Conservation (phyloP, 2,888 invertebrate genomes). For the Emesis russula region DNA sequence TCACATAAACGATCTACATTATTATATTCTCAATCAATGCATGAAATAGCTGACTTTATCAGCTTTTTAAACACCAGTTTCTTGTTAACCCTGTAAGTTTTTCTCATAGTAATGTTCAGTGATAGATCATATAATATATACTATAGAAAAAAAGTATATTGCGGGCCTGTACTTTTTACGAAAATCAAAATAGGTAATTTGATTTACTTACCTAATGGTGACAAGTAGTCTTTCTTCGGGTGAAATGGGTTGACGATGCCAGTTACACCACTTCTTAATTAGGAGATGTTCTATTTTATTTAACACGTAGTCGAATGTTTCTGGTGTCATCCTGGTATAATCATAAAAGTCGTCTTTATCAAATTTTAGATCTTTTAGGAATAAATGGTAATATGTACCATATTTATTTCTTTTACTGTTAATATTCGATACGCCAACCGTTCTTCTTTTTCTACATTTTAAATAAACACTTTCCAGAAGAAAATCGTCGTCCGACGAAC, state of each 20-base stretch:
- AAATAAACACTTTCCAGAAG: slow-evolving; percentile 10
- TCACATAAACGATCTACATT: slow-evolving; percentile 15
- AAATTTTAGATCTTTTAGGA: slow-evolving; percentile 3
- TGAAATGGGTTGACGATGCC: slow-evolving; percentile 13
- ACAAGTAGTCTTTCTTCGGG: slow-evolving; percentile 1
- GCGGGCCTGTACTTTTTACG: slow-evolving; percentile 15
- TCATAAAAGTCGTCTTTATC: background rate
- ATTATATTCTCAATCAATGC: slow-evolving; percentile 15
- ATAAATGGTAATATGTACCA: slow-evolving; percentile 19
- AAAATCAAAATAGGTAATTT: slow-evolving; percentile 11
- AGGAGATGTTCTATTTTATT: slow-evolving; percentile 11
- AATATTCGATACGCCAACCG: slow-evolving; percentile 15
- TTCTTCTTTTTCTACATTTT: slow-evolving; percentile 26
- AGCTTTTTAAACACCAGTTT: slow-evolving; percentile 15
- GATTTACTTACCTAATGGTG: slow-evolving; percentile 13
- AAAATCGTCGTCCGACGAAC: slow-evolving; percentile 30
- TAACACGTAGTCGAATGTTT: background rate
- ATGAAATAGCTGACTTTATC: slow-evolving; percentile 15
- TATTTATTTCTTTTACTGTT: slow-evolving; percentile 28
- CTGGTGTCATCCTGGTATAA: slow-evolving; percentile 11
- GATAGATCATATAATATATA: slow-evolving; percentile 15
- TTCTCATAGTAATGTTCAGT: slow-evolving; percentile 15
- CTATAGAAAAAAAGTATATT: slow-evolving; percentile 15
- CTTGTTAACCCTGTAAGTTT: slow-evolving; percentile 15
- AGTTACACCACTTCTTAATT: slow-evolving; percentile 22